Base-by-base conservation (phyloP, 2,797 vertebrate species). In the Nyctibius grandis region DNA sequence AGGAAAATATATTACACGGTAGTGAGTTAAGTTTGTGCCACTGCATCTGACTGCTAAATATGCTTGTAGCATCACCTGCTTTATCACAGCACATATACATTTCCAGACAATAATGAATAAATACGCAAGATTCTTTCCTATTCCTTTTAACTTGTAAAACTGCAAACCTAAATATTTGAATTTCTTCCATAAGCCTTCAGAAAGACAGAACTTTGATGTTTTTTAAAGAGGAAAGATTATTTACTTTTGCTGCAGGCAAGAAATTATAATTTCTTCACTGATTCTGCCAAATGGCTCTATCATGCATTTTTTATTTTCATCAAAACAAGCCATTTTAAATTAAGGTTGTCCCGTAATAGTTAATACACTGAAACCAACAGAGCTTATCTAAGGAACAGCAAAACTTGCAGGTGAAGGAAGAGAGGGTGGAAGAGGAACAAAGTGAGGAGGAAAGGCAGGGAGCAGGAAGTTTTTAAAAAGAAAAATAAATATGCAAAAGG, bases 161-260 rank as follows among this genome's bases (percentile, higher is more conserved):
- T 74, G 83, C 60, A 93, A 95, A 88, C 84, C 67, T 90, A 89
- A 95, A 90, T 94, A 96, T 84, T 79, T 97, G 42, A 96, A 85
- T 96, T 87, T 95, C 87, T 95, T 96, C 94, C 96, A 94, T 51
- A 80, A 95, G 54, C 79, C 86, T 90, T 89, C 70, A 92, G 84
- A 97, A 95, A 88, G 79, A 44, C 36, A 80, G 40, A 96, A 96
- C 96, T 95, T 97, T 96, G 97, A 97, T 94, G 96, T 91, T 95
- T n/a, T 96, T 70, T 88, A 48, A 94, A 95, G 38, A 91, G 68
- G 60, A 96, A 92, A 91, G 73, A 91, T 85, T 93, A 91, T 80
- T 95, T 91, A 85, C 45, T 88, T 94, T 93, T 78, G 92, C 96
- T 90, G 74, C 81, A 95, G 96, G 96, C 96, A 93, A 95, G 72